Conservation (phyloP, 2,113 vertebrate species). For the Colaptes auratus region DNA sequence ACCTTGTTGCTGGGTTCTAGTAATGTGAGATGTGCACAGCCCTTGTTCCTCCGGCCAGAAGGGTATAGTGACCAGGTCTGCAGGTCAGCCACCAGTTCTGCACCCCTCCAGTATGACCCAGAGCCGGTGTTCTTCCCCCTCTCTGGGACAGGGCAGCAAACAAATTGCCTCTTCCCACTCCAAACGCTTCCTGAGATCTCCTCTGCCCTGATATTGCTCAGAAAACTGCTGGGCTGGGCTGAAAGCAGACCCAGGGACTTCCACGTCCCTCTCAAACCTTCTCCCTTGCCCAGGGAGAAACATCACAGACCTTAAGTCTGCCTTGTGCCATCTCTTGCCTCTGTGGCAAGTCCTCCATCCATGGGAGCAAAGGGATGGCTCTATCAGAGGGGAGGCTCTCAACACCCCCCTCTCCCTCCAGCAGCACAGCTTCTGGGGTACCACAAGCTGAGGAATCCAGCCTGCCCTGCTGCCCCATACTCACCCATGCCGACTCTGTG, state of each 20-base stretch:
- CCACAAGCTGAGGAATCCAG: background rate
- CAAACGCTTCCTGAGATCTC: background rate
- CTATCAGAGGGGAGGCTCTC: background rate
- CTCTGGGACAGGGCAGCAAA: background rate
- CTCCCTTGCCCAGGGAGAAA: background rate
- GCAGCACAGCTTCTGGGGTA: background rate
- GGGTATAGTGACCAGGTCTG: fast-evolving
- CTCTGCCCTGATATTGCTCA: background rate
- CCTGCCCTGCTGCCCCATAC: background rate
- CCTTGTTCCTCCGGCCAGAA: no score
- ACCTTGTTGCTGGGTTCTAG: background rate
- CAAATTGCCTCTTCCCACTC: background rate
- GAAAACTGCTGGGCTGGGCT: background rate
- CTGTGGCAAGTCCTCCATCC: background rate
- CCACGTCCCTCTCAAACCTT: background rate
- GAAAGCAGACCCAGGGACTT: background rate
- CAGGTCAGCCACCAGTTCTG: background rate
- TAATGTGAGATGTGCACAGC: fast-evolving
- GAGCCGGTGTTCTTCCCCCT: fast-evolving
- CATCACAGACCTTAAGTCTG: background rate
- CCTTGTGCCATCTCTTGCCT: background rate
- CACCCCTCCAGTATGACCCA: background rate
- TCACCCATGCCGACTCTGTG: background rate
- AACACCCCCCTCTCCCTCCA: background rate
- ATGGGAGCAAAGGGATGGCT: fast-evolving